Evolutionary conservation across 2,888 invertebrate species (phyloP).

Genomic region (Palloptera scutellata): DNA sequence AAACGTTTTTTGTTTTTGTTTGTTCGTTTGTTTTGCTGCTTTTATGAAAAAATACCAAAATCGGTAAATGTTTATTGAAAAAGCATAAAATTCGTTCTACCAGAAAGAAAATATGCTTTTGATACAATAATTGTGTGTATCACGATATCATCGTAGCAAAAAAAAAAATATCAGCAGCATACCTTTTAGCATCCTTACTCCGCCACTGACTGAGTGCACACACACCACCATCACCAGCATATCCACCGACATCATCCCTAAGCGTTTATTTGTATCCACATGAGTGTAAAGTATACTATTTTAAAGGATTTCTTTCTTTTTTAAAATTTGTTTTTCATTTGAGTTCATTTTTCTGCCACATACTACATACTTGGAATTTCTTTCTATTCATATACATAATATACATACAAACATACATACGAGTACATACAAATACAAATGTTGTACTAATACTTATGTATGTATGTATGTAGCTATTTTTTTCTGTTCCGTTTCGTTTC

Average conservation of each 20-base stretch:
- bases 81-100: slow-evolving; percentile 66
- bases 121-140: slow-evolving; percentile 57
- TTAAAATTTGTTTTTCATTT: slow-evolving; percentile 35
- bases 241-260: slow-evolving; percentile 12
- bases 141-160: slow-evolving; percentile 19
- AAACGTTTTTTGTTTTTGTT: slow-evolving; percentile 7
- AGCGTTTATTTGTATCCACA: slow-evolving; percentile 11
- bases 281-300: not conserved
- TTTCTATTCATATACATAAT: too few relatives aligned
- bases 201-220: slow-evolving; percentile 8
- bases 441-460: not conserved
- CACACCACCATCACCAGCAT: too few relatives aligned
- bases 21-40: slow-evolving; percentile 7
- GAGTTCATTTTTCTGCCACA: slow-evolving; percentile 32
- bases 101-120: slow-evolving; percentile 66
- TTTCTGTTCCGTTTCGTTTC: slow-evolving; percentile 11
- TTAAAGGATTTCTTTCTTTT: slow-evolving; percentile 8
- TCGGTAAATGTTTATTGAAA: slow-evolving; percentile 66
- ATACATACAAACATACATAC: not conserved
- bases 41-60: slow-evolving; percentile 55
- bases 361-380: too few relatives aligned
- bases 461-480: not conserved
- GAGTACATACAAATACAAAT: not conserved
- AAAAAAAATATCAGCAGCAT: slow-evolving; percentile 20
- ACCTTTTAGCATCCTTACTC: slow-evolving; percentile 28